Evolutionary conservation across 2,797 vertebrate species (phyloP), one percentile per base, ranked within the genome.

Genomic region (Poliocrania exsul): DNA sequence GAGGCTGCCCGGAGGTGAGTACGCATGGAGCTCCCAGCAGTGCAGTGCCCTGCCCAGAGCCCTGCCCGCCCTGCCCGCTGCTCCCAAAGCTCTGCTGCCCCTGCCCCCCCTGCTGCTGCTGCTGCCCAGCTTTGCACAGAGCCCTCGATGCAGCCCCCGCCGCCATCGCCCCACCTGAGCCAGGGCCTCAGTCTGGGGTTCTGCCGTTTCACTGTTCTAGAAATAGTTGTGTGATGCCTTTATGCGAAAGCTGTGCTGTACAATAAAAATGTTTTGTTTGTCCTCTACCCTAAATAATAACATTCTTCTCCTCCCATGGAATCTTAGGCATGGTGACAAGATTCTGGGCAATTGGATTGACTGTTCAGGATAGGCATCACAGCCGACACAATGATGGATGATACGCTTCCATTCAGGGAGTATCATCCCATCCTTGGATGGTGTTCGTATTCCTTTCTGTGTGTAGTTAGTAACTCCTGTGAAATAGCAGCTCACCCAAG

Each of bases 91-190:
- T 95, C 88, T 38, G 70, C 57, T 91, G 61, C 79, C 75, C 75
- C 81, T 89, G 53, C 17, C 73, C 85, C 47, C 94, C 74, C 88
- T 92, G 29, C 24, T 69, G 86, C 88, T 92, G 88, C 92, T 92
- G 87, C 90, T 94, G 84, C 92, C 88, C 84, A 72, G 95, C 95
- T 95, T 96, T 95, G 95, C 94, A 65, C 87, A 93, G 66, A 92
- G 81, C 88, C 94, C 2, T 71, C 71, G 85, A 23, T 81, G 61
- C 81, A 86, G 74, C 78, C 60, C 78, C 80, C 85, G 80, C 69
- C 25, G 26, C 47, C 79, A 50, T 25, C 37, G 10, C 51, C 38
- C 40, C 11, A 51, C 35, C 46, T 77, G 47, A 62, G 58, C 60
- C 74, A 86, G 86, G 75, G 33, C 75, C 91, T 72, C 74, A 85